phyloP scores from a whole-genome alignment of 2,888 invertebrate species.

The Drosophila lacicola region DNA sequence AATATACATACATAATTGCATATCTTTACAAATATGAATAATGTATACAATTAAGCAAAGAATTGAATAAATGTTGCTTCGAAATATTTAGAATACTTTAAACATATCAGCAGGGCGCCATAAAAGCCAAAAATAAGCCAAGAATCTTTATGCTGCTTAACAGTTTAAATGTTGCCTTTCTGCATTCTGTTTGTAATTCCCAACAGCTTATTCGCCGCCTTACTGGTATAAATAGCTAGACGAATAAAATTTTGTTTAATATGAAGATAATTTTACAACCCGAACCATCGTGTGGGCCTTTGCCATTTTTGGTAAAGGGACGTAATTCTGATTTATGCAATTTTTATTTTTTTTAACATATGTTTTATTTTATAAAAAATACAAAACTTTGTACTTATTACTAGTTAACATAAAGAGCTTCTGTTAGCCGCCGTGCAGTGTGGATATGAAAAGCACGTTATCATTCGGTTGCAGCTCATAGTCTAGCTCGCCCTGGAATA shows the following conservation, averaged over 20 bases:
- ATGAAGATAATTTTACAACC: slow-evolving; percentile 72
- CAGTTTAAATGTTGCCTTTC: not conserved
- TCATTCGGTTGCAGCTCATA: slow-evolving; percentile 90
- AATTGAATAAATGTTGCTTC: slow-evolving; percentile 78
- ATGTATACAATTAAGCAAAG: slow-evolving; percentile 70
- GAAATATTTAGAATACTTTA: slow-evolving; percentile 25
- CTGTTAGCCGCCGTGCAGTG: slow-evolving; percentile 91
- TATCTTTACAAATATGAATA: slow-evolving; percentile 59
- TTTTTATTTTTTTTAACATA: not conserved
- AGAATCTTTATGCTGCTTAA: not conserved
- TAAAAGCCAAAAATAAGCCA: not conserved
- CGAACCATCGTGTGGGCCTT: slow-evolving; percentile 77
- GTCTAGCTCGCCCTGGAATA: slow-evolving; percentile 87
- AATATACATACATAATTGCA: slow-evolving; percentile 59
- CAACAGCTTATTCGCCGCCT: slow-evolving; percentile 34
- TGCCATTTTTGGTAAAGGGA: slow-evolving; percentile 66
- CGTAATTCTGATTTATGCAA: slow-evolving; percentile 73
- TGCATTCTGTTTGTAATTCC: slow-evolving; percentile 42
- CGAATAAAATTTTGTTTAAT: fast-evolving
- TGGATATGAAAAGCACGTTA: slow-evolving; percentile 92
- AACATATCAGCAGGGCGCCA: not conserved
- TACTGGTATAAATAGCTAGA: slow-evolving; percentile 24
- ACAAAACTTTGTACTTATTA: slow-evolving; percentile 3
- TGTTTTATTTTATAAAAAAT: slow-evolving; percentile 16
- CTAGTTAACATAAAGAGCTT: not conserved